Conservation (phyloP, 2,113 vertebrate genomes). For the Albula glossodonta region DNA sequence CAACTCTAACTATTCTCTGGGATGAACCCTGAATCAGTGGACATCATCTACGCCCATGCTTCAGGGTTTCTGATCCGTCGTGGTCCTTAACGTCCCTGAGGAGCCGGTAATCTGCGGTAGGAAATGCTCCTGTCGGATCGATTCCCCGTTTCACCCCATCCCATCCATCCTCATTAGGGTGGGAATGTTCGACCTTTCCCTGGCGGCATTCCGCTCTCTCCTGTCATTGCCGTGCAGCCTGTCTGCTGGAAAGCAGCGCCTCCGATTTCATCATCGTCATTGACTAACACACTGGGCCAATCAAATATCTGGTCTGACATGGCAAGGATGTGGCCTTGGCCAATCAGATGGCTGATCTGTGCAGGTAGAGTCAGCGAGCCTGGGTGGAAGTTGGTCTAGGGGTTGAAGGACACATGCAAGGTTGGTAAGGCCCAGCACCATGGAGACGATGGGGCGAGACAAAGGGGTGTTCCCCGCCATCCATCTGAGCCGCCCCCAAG, state of each 20-base stretch:
- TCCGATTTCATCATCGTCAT: neutral
- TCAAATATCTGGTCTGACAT: neutral
- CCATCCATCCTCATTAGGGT: neutral
- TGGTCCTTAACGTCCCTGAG: neutral
- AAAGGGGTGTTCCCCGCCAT: neutral
- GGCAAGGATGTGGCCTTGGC: neutral
- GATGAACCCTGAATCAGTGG: too few species aligned
- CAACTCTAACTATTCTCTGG: too few species aligned
- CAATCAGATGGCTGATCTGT: too few species aligned
- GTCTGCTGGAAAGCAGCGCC: neutral
- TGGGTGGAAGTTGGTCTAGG: neutral
- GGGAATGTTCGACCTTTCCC: neutral
- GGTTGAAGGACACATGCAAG: neutral
- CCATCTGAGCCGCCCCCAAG: neutral
- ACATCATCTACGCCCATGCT: neutral
- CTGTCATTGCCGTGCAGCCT: neutral
- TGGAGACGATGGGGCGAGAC: neutral
- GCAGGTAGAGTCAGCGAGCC: too few species aligned
- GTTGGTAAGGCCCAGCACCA: neutral
- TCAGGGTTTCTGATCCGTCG: neutral
- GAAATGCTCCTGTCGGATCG: neutral
- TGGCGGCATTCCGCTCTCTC: neutral
- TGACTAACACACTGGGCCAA: neutral
- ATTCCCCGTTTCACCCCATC: neutral
- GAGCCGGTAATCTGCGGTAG: neutral